Evolutionary conservation across 2,797 vertebrate species (phyloP), one percentile per base, ranked within the genome.

Genomic region (Neostethus bicornis): DNA sequence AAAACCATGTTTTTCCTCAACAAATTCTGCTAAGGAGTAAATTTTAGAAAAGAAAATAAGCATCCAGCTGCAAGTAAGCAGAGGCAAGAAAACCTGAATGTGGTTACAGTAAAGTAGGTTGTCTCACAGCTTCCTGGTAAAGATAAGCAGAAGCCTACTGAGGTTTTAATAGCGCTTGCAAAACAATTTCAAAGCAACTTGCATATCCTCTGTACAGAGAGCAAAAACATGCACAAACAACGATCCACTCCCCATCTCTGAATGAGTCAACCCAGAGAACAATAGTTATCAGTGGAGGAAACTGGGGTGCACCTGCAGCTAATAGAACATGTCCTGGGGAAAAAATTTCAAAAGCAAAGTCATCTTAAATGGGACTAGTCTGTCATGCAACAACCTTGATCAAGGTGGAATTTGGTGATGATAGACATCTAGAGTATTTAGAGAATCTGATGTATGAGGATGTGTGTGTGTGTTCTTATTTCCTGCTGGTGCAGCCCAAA

Each of bases 41-140:
- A n/a, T n/a, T n/a, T n/a, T 7, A 13, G n/a, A 13, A 23, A 11
- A 11, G 5, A 11, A 10, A 9, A 10, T 5, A n/a, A 6, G 3
- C 1, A 38, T n/a, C 23, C 42, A 23, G 53, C n/a, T 55, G 47
- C n/a, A 44, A 69, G 39, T 14, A 31, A 55, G 31, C 50, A 29
- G 31, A 70, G 7, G 20, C 8, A 5, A 67, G 43, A 66, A 48
- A 68, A 55, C 48, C 32, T 45, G 29, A 43, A 49, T 83, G 85
- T 43, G 74, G 79, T 82, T 77, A 79, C 72, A 79, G 66, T 70
- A 85, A 85, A 84, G 71, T n/a, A 80, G 75, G 79, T 73, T 2
- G 76, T 75, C 46, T 61, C 25, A 73, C 35, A 79, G 87, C 81
- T 89, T 91, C 87, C 87, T 88, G 86, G 61, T 66, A 66, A 46